Conservation (phyloP, 1,140 invertebrate species). For the Anastrepha obliqua region DNA sequence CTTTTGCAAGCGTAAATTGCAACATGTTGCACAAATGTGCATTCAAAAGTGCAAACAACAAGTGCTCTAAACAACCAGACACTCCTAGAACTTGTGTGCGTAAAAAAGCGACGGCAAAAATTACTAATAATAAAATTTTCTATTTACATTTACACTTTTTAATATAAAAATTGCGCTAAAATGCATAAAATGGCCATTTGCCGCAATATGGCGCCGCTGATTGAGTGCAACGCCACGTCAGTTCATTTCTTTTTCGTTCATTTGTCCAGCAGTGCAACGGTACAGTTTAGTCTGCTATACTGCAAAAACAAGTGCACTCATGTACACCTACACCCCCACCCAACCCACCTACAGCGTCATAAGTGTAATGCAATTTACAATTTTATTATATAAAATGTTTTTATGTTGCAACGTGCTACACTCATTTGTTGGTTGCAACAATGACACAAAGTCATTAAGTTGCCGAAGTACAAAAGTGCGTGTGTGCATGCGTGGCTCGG, state of each 20-base stretch:
- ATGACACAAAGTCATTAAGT: constrained; percentile 47
- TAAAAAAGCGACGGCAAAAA: constrained; percentile 23
- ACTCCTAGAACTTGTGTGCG: neutral
- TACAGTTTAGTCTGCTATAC: neutral
- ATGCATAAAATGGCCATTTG: constrained; percentile 51
- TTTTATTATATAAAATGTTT: constrained; percentile 51
- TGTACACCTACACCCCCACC: neutral
- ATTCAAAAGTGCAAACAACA: constrained; percentile 41
- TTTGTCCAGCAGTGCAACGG: neutral
- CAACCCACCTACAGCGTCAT: neutral
- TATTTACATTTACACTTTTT: constrained; percentile 53
- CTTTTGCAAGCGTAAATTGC: constrained; percentile 5
- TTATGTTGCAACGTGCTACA: constrained; percentile 45
- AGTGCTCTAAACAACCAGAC: neutral
- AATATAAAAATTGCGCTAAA: constrained; percentile 51
- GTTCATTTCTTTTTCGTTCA: constrained; percentile 18
- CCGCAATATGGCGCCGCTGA: constrained; percentile 30
- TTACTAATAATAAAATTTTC: constrained; percentile 51
- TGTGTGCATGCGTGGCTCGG: neutral
- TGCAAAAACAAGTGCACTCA: neutral
- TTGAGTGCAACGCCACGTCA: neutral
- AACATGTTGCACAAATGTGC: constrained; percentile 48
- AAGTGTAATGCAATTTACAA: constrained; percentile 43
- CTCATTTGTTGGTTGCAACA: constrained; percentile 48
- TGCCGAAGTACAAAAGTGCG: neutral